Base-by-base conservation (phyloP, 2,888 invertebrate genomes). In the Melipona bicolor region DNA sequence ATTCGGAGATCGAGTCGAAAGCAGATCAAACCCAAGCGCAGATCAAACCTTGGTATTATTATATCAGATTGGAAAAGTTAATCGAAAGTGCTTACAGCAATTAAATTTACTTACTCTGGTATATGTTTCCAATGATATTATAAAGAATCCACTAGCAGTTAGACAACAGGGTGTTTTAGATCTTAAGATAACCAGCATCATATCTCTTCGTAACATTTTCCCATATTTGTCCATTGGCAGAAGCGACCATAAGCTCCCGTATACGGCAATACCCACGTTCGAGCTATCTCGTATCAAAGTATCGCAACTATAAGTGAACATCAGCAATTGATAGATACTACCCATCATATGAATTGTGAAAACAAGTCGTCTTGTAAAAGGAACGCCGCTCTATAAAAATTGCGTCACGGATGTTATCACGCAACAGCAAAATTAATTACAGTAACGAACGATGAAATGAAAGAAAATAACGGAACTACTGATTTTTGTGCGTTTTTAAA, bases 121-220 rank as follows among this genome's bases (percentile, higher is more conserved):
- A 19, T 62, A 76, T 0, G 79, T 85, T 62, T 88, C 87, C 24
- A 89, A 32, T 0, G 89, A 83, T 0, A 90, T 76, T 0, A 83
- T 36, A 52, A 85, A 90, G 59, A 88, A 89, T 59, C 83, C 80
- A 13, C 76, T 83, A 2, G 85, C 90, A 0, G 88, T 86, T 4
- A 89, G 11, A 27, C 72, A 73, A 19, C 84, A 89, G 0, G 89
- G 78, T 15, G 36, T 43, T 17, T 24, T 59, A 6, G 75, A 52
- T 43, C 74, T 70, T 52, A 72, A 52, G 21, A 85, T 21, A 5
- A 83, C 24, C 15, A 84, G 13, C 6, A 50, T 27, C 32, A 77
- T 2, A 52, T 83, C 78, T 19, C 15, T 70, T 0, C 82, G 70
- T 2, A 74, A 9, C 49, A 49, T 43, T 67, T 64, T 82, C 0